Base-by-base conservation (phyloP, 2,888 invertebrate species). In the Epinotia brunnichana region DNA sequence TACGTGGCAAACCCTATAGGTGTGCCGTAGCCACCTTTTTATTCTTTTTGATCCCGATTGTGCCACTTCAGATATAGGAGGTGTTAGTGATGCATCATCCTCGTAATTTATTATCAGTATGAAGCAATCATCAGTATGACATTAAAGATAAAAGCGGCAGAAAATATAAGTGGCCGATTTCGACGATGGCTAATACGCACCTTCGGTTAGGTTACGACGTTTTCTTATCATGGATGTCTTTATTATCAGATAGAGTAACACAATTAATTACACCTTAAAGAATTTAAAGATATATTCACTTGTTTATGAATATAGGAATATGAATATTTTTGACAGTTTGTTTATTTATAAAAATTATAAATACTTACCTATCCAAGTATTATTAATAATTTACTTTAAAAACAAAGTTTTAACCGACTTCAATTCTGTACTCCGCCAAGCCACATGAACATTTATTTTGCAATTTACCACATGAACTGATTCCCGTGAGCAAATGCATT, bases 11-110 rank as follows among this genome's bases (percentile, higher is more conserved):
- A 10, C 10, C 9, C 11, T 41, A 3, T 41, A 41, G 9, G 17
- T 51, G 9, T 17, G 17, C 53, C 53, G 11, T 11, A 19, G 19
- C 10, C 53, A n/a, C 17, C 17, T 24, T 9, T 24, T 29, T 35
- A 35, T n/a, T n/a, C 11, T 29, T 57, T 29, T n/a, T 57, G n/a
- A 35, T 7, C 7, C 35, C n/a, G 39, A 39, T 41, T 21, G 15
- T 39, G 15, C 39, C 17, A 17, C 51, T 35, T 54, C 39, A 41
- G 51, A 64, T 54, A 54, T 17, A n/a, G 10, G 17, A 17, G 35
- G 17, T 29, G 39, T 54, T 54, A 35, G 39, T 54, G 53, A 64
- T 64, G 39, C 54, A 64, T 64, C 64, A 64, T 54, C 4, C 19
- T 54, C 13, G 54, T 53, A 41, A 39, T 21, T 39, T 24, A 24